phyloP scores from a whole-genome alignment of 23 tunicate species.

The Trididemnum clinides region DNA sequence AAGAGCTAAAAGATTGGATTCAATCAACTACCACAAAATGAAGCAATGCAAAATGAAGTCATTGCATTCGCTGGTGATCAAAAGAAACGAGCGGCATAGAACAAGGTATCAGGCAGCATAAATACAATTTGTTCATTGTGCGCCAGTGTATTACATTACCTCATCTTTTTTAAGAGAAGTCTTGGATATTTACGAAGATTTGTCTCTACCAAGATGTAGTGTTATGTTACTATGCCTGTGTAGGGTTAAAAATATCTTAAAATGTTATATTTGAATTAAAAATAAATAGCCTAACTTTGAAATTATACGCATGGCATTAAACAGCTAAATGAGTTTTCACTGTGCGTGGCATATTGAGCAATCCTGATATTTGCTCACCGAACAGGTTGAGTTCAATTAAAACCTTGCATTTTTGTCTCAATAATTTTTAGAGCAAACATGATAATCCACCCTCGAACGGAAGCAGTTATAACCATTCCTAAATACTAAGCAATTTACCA shows the following conservation, averaged over 20 bases:
- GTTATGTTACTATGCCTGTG: conserved; percentile 8
- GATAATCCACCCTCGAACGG: no score
- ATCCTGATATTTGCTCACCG: no score
- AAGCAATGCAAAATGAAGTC: conserved; percentile 47
- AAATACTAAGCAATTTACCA: no score
- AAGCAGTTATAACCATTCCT: no score
- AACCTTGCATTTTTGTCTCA: no score
- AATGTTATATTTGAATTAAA: background rate
- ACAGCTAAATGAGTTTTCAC: no score
- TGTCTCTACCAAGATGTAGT: background rate
- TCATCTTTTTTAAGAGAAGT: background rate
- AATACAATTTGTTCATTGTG: conserved; percentile 11
- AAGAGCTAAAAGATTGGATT: background rate
- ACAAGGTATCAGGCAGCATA: conserved; percentile 26
- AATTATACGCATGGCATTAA: no score
- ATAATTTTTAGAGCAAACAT: no score
- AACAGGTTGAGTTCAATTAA: no score
- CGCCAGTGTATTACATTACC: conserved; percentile 27
- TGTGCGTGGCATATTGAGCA: no score
- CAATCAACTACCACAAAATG: conserved; percentile 46
- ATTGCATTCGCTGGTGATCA: conserved; percentile 51
- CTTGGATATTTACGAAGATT: conserved; percentile 5
- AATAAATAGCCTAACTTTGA: no score
- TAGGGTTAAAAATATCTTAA: background rate
- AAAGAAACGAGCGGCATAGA: conserved; percentile 42